Percentiles rank a stretch among this genome's conserved stretches.
Evolutionary conservation across 2,888 invertebrate species (phyloP).

Genomic region (Idaea dimidiata): DNA sequence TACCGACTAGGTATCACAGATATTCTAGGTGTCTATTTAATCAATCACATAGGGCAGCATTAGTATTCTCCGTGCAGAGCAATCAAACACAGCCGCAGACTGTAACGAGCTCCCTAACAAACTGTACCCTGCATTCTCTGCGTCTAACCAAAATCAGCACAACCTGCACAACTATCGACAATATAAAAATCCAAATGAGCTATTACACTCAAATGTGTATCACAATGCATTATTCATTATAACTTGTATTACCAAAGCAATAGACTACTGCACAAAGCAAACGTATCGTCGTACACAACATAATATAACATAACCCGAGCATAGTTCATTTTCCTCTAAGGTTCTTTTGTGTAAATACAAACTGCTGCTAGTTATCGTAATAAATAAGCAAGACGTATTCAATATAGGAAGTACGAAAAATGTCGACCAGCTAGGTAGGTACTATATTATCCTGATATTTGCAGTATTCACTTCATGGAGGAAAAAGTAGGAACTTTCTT

Average conservation of each 20-base stretch:
- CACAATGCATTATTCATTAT: constrained; percentile 1
- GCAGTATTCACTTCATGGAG: constrained; percentile 34
- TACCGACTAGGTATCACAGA: constrained; percentile 16
- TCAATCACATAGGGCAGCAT: constrained; percentile 40
- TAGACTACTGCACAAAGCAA: neutral
- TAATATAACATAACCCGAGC: neutral
- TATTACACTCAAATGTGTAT: neutral
- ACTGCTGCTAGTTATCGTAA: neutral
- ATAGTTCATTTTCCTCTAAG: neutral
- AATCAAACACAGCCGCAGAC: constrained; percentile 44
- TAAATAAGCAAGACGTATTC: neutral
- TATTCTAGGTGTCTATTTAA: constrained; percentile 28
- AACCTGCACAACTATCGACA: neutral
- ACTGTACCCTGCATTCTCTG: constrained; percentile 19
- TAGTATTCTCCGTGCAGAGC: constrained; percentile 47
- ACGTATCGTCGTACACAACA: neutral
- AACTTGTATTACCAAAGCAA: neutral
- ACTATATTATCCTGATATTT: constrained; percentile 1
- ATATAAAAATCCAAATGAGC: neutral
- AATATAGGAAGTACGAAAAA: neutral
- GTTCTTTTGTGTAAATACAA: neutral
- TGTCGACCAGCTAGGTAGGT: neutral
- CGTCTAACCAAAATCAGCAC: neutral
- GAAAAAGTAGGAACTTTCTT: constrained; percentile 38
- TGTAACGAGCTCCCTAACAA: constrained; percentile 44